Evolutionary conservation across 1,140 invertebrate species (phyloP), one percentile per base, ranked within the genome.

Genomic region (Drosophila watanabei): DNA sequence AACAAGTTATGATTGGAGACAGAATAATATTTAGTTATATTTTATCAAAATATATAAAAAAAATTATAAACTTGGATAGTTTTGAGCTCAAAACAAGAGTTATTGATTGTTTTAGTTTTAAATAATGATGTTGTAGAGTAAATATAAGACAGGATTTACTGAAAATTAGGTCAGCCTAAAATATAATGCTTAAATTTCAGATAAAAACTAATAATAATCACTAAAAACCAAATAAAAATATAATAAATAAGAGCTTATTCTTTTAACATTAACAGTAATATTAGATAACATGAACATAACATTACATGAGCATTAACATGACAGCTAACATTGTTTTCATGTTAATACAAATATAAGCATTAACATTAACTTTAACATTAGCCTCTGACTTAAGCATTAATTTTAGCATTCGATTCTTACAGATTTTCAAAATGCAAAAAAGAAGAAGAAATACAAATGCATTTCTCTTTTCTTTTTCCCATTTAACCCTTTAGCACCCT

Each of bases 401-500:
- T n/a, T 11, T 51, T 11, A 24, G 28, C 20, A n/a, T n/a, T 24
- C 3, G 24, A 24, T 24, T 24, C 24, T 24, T 3, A 24, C 24
- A 24, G 1, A 3, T 24, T 24, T 24, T 24, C 24, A 24, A 24
- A n/a, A n/a, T n/a, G n/a, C n/a, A n/a, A n/a, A n/a, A n/a, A n/a
- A n/a, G n/a, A n/a, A n/a, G n/a, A n/a, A n/a, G n/a, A n/a, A n/a
- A n/a, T n/a, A n/a, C n/a, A n/a, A n/a, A n/a, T n/a, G n/a, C n/a
- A n/a, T n/a, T n/a, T n/a, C n/a, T n/a, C n/a, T n/a, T n/a, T n/a
- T n/a, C n/a, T n/a, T n/a, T 51, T 33, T 18, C 49, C n/a, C 6
- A 54, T 20, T 56, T 37, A 56, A 56, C 52, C 52, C 52, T 16
- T 9, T 56, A 14, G 20, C 24, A 16, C 32, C 52, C 52, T 2